Percentiles rank a stretch among this genome's conserved stretches.
phyloP scores from a whole-genome alignment of 2,113 vertebrate species.

The Chelonoidis abingdonii region DNA sequence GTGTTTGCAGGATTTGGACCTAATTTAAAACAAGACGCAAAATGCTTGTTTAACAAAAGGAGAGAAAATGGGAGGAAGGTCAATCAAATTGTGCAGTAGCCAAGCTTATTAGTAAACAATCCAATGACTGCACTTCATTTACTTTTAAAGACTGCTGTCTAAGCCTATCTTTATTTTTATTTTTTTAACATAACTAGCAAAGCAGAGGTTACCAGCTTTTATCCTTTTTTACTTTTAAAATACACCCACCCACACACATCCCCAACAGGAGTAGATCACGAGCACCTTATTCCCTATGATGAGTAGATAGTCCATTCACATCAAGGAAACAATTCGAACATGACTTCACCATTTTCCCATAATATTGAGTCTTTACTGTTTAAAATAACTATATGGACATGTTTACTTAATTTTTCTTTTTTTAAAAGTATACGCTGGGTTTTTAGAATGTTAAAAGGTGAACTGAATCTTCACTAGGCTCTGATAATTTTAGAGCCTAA shows the following conservation, averaged over 20 bases:
- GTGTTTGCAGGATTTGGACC: not conserved
- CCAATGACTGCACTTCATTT: rapidly evolving
- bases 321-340: rapidly evolving
- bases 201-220: rapidly evolving
- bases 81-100: not conserved
- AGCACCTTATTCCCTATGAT: not conserved
- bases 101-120: not conserved
- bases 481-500: not conserved
- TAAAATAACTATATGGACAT: not conserved
- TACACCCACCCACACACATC: too few relatives aligned
- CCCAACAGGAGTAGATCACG: not conserved
- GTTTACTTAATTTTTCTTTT: not conserved
- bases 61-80: not conserved
- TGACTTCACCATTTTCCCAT: not conserved
- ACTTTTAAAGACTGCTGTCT: not conserved
- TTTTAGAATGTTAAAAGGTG: not conserved
- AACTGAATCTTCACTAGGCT: not conserved
- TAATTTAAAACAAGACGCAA: not conserved
- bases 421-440: not conserved
- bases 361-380: not conserved
- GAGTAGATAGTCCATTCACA: not conserved
- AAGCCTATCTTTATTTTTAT: not conserved
- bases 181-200: not conserved
- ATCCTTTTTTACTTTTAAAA: not conserved
- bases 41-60: not conserved